These are phyloP conservation scores for Sinotaia quadrata DNA, from an alignment of 2,888 invertebrate species.

Conservation along the genomic window DNA sequence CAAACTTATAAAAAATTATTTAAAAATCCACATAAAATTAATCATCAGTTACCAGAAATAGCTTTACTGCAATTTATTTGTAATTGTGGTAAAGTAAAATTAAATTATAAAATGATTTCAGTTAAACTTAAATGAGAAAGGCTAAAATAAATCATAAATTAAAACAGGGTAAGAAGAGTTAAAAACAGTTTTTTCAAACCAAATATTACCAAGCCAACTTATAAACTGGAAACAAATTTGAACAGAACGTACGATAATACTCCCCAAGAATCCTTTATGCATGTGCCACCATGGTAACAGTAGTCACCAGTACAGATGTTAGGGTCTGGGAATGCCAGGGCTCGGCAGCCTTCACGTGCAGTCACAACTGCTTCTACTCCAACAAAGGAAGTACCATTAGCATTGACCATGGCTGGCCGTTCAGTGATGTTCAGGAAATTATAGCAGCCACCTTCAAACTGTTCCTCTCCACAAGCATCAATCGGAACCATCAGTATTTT, in stretches of 20 bases:
- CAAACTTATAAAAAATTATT: neutral
- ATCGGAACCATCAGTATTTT: constrained; percentile 98
- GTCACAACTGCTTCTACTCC: constrained; percentile 94
- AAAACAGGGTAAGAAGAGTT: no score
- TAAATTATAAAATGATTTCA: no score
- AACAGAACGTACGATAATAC: constrained; percentile 52
- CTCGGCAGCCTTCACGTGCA: constrained; percentile 79
- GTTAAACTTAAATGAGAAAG: no score
- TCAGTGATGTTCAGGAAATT: constrained; percentile 82
- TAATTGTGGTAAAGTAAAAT: no score
- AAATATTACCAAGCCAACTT: no score
- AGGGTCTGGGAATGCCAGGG: constrained; percentile 82
- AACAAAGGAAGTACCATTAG: constrained; percentile 96
- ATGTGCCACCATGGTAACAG: constrained; percentile 96
- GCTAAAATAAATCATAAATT: no score
- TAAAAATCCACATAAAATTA: neutral
- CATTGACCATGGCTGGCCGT: constrained; percentile 85
- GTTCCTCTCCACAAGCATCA: constrained; percentile 74
- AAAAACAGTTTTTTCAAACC: no score
- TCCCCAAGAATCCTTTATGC: constrained; percentile 75
- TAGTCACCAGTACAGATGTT: constrained; percentile 80
- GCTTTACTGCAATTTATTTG: no score
- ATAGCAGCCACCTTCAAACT: constrained; percentile 87
- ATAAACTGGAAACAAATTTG: no score
- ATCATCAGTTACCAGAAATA: neutral